Conservation (phyloP, 2,888 invertebrate species). For the Drosophila mimetica region DNA sequence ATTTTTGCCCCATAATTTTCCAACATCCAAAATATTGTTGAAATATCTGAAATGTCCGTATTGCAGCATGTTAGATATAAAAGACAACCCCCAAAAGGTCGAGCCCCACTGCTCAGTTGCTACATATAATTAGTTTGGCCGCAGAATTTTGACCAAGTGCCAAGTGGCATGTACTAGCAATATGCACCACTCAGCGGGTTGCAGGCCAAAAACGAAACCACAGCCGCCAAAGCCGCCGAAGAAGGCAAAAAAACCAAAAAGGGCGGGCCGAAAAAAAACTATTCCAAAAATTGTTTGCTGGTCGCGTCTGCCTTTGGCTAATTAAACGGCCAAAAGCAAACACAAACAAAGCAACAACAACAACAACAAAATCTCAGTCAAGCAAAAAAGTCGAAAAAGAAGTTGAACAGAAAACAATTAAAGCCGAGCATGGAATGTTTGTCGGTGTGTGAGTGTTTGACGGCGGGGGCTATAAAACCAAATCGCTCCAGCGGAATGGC, state of each 20-base stretch:
- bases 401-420: conserved; percentile 72
- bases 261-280: conserved; percentile 27
- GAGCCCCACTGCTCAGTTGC: conserved; percentile 45
- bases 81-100: not conserved
- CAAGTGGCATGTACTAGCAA: conserved; percentile 45
- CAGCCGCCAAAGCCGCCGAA: conserved; percentile 1
- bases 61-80: not conserved
- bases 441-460: conserved; percentile 14
- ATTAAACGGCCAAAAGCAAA: conserved; percentile 59
- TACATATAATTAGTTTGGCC: conserved; percentile 65
- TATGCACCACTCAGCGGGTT: conserved; percentile 31
- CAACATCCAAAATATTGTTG: no score
- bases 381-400: conserved; percentile 12
- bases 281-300: conserved; percentile 60
- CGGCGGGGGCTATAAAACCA: conserved; percentile 66
- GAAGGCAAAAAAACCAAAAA: not conserved
- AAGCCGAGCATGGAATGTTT: conserved; percentile 60
- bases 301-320: conserved; percentile 63
- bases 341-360: conserved; percentile 5
- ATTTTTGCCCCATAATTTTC: no score
- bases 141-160: conserved; percentile 50
- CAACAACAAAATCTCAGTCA: conserved; percentile 14
- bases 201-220: conserved; percentile 12
- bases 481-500: conserved; percentile 32
- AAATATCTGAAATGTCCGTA: not conserved